phyloP scores from a whole-genome alignment of 1,140 invertebrate genomes.

The Caenorhabditis briggsae region DNA sequence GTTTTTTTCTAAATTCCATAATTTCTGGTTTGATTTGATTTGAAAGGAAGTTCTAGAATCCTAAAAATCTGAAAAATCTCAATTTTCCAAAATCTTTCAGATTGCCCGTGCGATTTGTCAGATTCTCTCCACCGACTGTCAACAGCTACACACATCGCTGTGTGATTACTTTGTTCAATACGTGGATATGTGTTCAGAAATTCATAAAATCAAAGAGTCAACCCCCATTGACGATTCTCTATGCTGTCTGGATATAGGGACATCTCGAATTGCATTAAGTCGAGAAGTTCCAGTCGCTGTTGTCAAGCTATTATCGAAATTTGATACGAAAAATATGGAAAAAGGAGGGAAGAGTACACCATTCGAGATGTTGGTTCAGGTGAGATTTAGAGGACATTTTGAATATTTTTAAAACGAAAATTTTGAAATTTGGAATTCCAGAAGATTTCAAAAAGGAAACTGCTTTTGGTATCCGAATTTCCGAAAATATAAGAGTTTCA shows the following conservation, averaged over 20 bases:
- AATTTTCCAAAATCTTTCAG: not conserved
- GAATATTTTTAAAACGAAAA: no score
- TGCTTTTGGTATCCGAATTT: no score
- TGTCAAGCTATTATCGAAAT: constrained; percentile 8
- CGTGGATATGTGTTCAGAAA: constrained; percentile 4
- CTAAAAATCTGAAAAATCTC: no score
- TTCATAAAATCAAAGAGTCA: not conserved
- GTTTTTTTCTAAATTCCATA: no score
- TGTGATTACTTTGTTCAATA: constrained; percentile 42
- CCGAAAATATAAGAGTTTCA: no score
- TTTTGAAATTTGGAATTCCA: no score
- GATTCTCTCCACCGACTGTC: not conserved
- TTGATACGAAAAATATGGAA: not conserved
- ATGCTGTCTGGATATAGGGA: not conserved
- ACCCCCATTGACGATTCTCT: not conserved
- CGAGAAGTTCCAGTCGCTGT: constrained; percentile 17
- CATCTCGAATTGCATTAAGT: not conserved
- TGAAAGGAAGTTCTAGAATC: no score
- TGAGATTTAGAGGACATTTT: no score
- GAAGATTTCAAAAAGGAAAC: no score
- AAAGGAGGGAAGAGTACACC: not conserved
- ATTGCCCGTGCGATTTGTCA: constrained; percentile 12
- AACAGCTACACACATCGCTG: not conserved
- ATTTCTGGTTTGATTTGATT: no score
- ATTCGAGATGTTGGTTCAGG: not conserved